These are phyloP conservation scores for Zapus hudsonius DNA, from an alignment of 2,113 vertebrate genomes.

Conservation along the genomic window DNA sequence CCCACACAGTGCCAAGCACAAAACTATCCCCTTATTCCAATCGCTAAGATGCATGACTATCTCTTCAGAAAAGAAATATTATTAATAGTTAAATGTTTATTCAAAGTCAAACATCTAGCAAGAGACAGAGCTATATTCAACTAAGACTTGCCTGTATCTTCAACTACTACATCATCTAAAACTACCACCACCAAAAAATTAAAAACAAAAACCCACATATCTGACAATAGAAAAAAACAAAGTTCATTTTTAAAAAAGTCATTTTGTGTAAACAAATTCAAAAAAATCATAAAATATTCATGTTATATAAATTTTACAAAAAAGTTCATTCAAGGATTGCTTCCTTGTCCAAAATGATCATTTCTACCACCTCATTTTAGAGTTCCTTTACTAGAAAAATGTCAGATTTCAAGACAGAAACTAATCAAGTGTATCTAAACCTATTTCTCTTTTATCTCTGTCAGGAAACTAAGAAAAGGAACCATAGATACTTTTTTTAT, in stretches of 20 bases:
- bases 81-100: neutral
- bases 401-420: slow-evolving; percentile 32
- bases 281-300: neutral
- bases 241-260: neutral
- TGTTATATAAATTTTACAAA: slow-evolving; percentile 24
- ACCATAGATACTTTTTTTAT: neutral
- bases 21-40: neutral
- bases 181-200: neutral
- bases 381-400: neutral
- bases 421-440: neutral
- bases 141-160: slow-evolving; percentile 22
- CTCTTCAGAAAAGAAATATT: neutral
- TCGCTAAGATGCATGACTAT: neutral
- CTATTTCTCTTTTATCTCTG: neutral
- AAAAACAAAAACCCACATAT: neutral
- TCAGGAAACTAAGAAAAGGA: neutral
- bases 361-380: slow-evolving; percentile 6
- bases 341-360: slow-evolving; percentile 15
- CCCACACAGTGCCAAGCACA: neutral
- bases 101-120: neutral
- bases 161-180: neutral
- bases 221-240: neutral
- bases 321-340: neutral
- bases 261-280: neutral
- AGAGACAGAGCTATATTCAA: neutral